phyloP scores from a whole-genome alignment of 2,888 invertebrate species.

The Pimpla rufipes region DNA sequence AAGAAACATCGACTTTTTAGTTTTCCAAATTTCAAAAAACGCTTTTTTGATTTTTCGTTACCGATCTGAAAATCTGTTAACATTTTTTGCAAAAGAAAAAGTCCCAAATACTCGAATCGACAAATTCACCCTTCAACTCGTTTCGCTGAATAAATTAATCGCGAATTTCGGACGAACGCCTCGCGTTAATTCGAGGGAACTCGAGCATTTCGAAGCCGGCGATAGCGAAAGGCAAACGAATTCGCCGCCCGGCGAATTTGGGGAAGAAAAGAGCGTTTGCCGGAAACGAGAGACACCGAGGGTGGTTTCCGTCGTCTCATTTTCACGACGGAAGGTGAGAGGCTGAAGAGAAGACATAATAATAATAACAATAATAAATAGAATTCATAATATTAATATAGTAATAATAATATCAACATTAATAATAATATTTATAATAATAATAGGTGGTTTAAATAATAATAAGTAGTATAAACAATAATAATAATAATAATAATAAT shows the following conservation, averaged over 20 bases:
- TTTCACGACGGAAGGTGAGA: neutral
- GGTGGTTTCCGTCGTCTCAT: slow-evolving; percentile 13
- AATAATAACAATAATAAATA: neutral
- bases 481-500: slow-evolving; percentile 30
- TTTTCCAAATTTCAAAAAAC: no score
- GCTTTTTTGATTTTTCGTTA: no score
- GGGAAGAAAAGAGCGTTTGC: neutral
- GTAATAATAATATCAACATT: no score
- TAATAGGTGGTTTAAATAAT: no score
- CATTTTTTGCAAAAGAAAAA: no score
- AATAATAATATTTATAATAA: no score
- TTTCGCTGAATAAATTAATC: slow-evolving; percentile 8
- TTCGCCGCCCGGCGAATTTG: slow-evolving; percentile 54
- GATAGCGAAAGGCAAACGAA: slow-evolving; percentile 39
- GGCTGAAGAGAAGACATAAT: neutral
- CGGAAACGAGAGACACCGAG: slow-evolving; percentile 28
- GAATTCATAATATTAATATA: no score
- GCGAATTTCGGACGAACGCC: slow-evolving; percentile 13
- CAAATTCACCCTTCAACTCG: neutral
- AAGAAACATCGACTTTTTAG: no score
- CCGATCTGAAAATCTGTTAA: no score
- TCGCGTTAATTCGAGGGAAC: slow-evolving; percentile 65
- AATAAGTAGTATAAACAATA: no score
- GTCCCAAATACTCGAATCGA: no score
- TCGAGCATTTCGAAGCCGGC: slow-evolving; percentile 63